Percentiles rank a stretch among this genome's conserved stretches.
These are phyloP conservation scores for Drosophila nigromelanica DNA, from an alignment of 1,140 invertebrate genomes.

Conservation along the genomic window DNA sequence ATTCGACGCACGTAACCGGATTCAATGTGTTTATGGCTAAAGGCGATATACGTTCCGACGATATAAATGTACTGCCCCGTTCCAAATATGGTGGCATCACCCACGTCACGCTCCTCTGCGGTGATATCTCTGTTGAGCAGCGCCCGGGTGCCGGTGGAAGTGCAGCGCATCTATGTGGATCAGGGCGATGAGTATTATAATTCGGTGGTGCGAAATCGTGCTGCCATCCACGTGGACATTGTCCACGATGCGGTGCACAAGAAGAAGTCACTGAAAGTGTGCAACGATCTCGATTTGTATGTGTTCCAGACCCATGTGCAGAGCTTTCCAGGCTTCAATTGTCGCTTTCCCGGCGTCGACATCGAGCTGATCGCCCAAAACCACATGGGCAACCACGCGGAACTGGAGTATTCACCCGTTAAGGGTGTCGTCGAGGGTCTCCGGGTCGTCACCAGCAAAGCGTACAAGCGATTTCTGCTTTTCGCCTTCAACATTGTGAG, in stretches of 20 bases:
- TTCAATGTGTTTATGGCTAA: slow-evolving; percentile 30
- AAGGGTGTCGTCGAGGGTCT: slow-evolving; percentile 71
- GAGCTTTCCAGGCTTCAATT: slow-evolving; percentile 67
- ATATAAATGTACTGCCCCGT: slow-evolving; percentile 44
- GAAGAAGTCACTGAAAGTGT: slow-evolving; percentile 47
- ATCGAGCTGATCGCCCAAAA: slow-evolving; percentile 65
- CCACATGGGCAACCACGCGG: slow-evolving; percentile 67
- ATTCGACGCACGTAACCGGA: slow-evolving; percentile 3
- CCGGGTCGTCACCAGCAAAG: slow-evolving; percentile 37
- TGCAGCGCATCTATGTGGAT: slow-evolving; percentile 46
- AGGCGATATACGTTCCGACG: slow-evolving; percentile 7
- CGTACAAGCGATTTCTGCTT: slow-evolving; percentile 36
- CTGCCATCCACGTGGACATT: slow-evolving; percentile 67
- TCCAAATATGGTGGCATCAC: slow-evolving; percentile 66
- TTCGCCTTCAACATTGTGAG: slow-evolving; percentile 48
- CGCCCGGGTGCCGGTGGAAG: slow-evolving; percentile 60
- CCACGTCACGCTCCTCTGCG: slow-evolving; percentile 57
- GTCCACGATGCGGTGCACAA: slow-evolving; percentile 52
- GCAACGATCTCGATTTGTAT: slow-evolving; percentile 66
- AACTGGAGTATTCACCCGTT: slow-evolving; percentile 71
- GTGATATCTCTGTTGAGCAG: slow-evolving; percentile 49
- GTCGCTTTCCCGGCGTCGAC: slow-evolving; percentile 55
- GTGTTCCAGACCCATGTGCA: slow-evolving; percentile 54
- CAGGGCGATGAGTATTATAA: slow-evolving; percentile 57
- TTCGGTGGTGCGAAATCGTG: slow-evolving; percentile 64